Evolutionary conservation across 1,140 invertebrate genomes (phyloP).

Genomic region (Scaptomyza montana): DNA sequence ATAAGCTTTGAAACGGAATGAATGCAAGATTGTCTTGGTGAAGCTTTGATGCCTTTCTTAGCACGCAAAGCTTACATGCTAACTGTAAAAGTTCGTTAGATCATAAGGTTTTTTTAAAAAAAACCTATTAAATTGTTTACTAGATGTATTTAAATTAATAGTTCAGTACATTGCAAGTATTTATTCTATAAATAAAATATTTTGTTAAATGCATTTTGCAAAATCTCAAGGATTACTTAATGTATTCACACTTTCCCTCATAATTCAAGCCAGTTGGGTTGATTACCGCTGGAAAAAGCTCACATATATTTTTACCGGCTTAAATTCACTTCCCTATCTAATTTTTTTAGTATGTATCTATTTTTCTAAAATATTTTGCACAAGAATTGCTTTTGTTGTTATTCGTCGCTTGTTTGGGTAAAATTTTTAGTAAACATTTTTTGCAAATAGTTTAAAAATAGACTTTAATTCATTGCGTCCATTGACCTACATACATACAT

Average conservation of each 20-base stretch:
- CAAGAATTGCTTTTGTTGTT: constrained; percentile 12
- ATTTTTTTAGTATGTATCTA: not conserved
- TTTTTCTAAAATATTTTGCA: not conserved
- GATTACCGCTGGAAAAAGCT: not conserved
- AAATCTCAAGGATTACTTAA: too few relatives aligned
- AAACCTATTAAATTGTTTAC: too few relatives aligned
- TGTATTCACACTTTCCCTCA: not conserved
- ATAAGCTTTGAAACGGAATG: constrained; percentile 16
- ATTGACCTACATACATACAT: constrained; percentile 43
- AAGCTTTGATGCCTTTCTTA: constrained; percentile 26
- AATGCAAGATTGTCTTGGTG: constrained; percentile 7
- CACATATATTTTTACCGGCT: not conserved
- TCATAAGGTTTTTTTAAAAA: too few relatives aligned
- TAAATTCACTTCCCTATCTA: not conserved
- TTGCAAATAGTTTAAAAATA: constrained; percentile 30
- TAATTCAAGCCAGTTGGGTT: not conserved
- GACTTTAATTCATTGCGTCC: constrained; percentile 22
- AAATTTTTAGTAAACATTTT: constrained; percentile 33
- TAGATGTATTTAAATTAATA: too few relatives aligned
- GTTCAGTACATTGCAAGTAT: too few relatives aligned
- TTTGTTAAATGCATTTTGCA: too few relatives aligned
- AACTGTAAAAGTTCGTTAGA: constrained; percentile 26
- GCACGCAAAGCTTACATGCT: constrained; percentile 37
- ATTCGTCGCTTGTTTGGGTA: constrained; percentile 13
- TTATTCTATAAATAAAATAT: too few relatives aligned